Percentiles rank a stretch among this genome's conserved stretches.
Conservation (phyloP, 2,113 vertebrate species). For the Phodopus roborovskii region DNA sequence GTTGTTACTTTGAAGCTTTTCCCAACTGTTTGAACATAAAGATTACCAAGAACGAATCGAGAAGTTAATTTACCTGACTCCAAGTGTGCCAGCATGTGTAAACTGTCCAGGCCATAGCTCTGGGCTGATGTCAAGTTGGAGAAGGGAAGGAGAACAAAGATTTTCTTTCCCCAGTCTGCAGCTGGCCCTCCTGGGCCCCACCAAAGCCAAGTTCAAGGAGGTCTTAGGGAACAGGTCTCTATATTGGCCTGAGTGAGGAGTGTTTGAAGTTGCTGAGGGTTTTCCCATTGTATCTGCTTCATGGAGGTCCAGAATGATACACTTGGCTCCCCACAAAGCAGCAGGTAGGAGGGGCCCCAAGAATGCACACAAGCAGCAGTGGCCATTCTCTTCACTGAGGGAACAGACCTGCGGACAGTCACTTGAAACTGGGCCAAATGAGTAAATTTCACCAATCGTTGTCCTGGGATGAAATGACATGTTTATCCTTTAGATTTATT, state of each 20-base stretch:
- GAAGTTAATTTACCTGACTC: slow-evolving; percentile 79
- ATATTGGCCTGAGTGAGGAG: not conserved
- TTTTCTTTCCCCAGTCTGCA: slow-evolving; percentile 75
- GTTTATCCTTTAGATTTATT: not conserved
- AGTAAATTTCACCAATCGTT: not conserved
- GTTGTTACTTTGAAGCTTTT: slow-evolving; percentile 82
- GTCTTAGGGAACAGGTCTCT: slow-evolving; percentile 26
- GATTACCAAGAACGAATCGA: slow-evolving; percentile 81
- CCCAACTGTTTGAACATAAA: slow-evolving; percentile 79
- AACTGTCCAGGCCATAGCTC: slow-evolving; percentile 73
- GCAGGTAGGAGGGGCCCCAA: not conserved
- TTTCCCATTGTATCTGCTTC: slow-evolving; percentile 35
- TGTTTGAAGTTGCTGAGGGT: not conserved
- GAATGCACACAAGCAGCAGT: no score
- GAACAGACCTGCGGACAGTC: not conserved
- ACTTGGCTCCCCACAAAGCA: not conserved
- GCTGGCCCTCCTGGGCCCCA: slow-evolving; percentile 69
- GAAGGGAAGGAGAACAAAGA: slow-evolving; percentile 77
- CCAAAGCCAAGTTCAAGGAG: slow-evolving; percentile 70
- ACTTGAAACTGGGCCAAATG: not conserved
- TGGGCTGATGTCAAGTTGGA: slow-evolving; percentile 75
- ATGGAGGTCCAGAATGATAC: not conserved
- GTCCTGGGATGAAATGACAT: not conserved
- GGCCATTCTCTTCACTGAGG: not conserved
- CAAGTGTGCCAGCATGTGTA: slow-evolving; percentile 77